phyloP scores from a whole-genome alignment of 1,140 invertebrate species.

The Berghia stephanieae region DNA sequence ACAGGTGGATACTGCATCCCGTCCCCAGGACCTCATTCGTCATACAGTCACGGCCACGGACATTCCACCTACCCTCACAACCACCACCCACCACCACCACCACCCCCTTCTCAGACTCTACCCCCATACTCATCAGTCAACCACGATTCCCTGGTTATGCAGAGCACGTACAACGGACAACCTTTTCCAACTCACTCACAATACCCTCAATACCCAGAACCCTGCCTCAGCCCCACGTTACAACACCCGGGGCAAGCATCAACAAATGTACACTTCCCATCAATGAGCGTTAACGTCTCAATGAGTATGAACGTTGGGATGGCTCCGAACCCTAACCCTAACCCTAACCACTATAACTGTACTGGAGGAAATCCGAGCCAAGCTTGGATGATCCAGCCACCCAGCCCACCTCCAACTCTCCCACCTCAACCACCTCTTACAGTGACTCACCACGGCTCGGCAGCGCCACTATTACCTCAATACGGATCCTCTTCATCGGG shows the following conservation, averaged over 20 bases:
- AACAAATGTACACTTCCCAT: constrained; percentile 73
- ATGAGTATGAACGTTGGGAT: constrained; percentile 95
- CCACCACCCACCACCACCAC: constrained; percentile 7
- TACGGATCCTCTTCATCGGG: constrained; percentile 36
- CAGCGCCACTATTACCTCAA: constrained; percentile 42
- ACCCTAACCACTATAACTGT: constrained; percentile 46
- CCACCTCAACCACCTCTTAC: too few species aligned
- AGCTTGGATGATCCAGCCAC: constrained; percentile 47
- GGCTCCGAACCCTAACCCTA: constrained; percentile 70
- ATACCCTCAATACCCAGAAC: constrained; percentile 47
- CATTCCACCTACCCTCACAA: constrained; percentile 36
- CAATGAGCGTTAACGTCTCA: constrained; percentile 95
- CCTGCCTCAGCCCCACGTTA: constrained; percentile 31
- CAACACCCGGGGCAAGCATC: constrained; percentile 38
- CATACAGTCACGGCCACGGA: constrained; percentile 48
- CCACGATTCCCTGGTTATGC: constrained; percentile 53
- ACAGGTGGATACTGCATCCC: constrained; percentile 37
- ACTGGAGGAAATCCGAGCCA: constrained; percentile 27
- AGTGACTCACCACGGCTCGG: constrained; percentile 32
- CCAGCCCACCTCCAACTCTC: constrained; percentile 38
- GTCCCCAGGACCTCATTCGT: constrained; percentile 42
- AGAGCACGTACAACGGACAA: constrained; percentile 21
- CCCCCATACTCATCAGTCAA: constrained; percentile 59
- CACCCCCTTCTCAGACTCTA: constrained; percentile 29
- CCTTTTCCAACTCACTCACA: constrained; percentile 8